Percentiles rank a stretch among this genome's conserved stretches.
Conservation (phyloP, 2,888 invertebrate genomes). For the Aelia acuminata region DNA sequence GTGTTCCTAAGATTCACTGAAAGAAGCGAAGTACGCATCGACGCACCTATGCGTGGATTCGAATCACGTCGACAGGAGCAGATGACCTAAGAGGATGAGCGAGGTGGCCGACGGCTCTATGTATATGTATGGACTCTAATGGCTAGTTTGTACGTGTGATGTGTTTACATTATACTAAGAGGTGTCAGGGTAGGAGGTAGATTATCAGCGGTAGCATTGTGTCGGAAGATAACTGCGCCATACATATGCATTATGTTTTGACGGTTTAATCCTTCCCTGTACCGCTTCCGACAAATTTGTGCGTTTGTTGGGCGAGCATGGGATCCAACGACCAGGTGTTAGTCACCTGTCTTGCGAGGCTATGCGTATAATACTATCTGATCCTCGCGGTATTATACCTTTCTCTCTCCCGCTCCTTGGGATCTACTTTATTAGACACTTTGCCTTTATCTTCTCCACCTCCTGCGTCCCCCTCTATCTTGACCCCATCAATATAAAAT, state of each 20-base stretch:
- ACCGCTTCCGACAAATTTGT: constrained; percentile 37
- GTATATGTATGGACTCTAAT: constrained; percentile 38
- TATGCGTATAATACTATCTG: constrained; percentile 56
- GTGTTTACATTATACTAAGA: constrained; percentile 48
- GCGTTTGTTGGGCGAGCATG: constrained; percentile 6
- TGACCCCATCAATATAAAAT: constrained; percentile 50
- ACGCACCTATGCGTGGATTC: background rate
- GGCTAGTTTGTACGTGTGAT: constrained; percentile 44
- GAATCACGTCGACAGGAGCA: constrained; percentile 38
- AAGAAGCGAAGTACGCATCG: background rate
- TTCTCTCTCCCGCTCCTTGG: constrained; percentile 45
- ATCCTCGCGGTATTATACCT: constrained; percentile 47
- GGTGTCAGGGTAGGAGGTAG: constrained; percentile 14
- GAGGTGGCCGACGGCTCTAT: background rate
- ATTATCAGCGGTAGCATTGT: constrained; percentile 36
- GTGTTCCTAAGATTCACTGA: background rate
- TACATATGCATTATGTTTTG: constrained; percentile 50
- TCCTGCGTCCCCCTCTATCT: constrained; percentile 45
- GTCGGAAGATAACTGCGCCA: constrained; percentile 17
- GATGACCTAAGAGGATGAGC: constrained; percentile 31
- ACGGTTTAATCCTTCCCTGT: constrained; percentile 14
- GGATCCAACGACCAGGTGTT: constrained; percentile 4
- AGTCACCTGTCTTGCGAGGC: constrained; percentile 34
- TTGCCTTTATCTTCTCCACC: constrained; percentile 48
- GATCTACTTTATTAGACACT: constrained; percentile 58